Base-by-base conservation (phyloP, 2,113 vertebrate species). In the Callorhinus ursinus region DNA sequence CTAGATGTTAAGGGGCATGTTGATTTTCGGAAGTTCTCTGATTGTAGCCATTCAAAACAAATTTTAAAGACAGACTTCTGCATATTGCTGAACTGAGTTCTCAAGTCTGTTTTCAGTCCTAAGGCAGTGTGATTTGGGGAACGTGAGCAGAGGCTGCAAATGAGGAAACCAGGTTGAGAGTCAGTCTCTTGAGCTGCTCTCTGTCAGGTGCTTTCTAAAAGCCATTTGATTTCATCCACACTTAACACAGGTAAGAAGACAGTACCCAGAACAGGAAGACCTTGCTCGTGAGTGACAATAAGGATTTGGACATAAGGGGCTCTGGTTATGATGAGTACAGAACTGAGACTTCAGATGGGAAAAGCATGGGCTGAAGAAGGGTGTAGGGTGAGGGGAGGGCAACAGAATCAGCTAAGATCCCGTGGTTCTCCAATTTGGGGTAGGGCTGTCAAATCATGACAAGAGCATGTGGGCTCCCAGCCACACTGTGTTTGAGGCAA, bases 341-440 rank as follows among this genome's bases (percentile, higher is more conserved):
- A 26, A 7, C 15, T 0, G 4, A 69, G 57, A 39, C 39, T 77
- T 39, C 0, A 13, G 59, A 16, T 19, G 59, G 42, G 21, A 4
- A 21, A 31, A 33, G 7, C 28, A 3, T 1, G 28, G n/a, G 36
- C n/a, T 57, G 55, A n/a, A 39, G 67, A 71, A 24, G 42, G 59
- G 11, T 10, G 72, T 4, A 4, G 65, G 63, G 33, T 19, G 28
- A 57, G 24, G 49, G 18, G 39, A 24, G 28, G 42, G 15, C 21
- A 39, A 0, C 16, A 8, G 49, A 28, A 15, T 42, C 28, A 4
- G 2, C 16, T 7, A 21, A 16, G 72, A 26, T 7, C 71, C 80
- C 21, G 1, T 36, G 7, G 28, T 7, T 51, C 42, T 67, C 57
- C 0, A 0, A 0, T 65, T 57, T 49, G 42, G 10, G 28, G 21